A percentile compares a stretch with the other conserved stretches of the same genome.
Evolutionary conservation across 2,113 vertebrate genomes (phyloP).

Genomic region (Hippopotamus amphibius): DNA sequence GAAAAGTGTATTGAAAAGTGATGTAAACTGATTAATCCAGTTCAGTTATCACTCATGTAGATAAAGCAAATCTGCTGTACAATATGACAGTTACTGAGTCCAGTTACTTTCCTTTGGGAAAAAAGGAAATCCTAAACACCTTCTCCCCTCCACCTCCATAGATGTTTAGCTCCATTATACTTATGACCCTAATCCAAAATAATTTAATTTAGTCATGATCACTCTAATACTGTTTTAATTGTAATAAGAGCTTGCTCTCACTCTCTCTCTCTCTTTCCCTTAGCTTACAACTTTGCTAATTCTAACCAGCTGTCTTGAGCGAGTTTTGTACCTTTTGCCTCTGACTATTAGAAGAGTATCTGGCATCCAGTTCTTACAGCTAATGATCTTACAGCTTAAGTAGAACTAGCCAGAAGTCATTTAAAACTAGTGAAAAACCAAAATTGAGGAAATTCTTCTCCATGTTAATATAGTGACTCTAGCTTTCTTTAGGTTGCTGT

Average conservation of each 20-base stretch:
- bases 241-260: not conserved
- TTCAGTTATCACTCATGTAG: not conserved
- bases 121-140: not conserved
- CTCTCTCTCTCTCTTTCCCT: not conserved
- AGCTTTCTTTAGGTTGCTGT: not conserved
- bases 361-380: not conserved
- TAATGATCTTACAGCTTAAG: not conserved
- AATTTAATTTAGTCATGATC: not conserved
- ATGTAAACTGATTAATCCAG: not conserved
- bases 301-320: not conserved
- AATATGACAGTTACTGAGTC: not conserved
- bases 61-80: not conserved
- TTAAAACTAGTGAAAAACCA: slow-evolving; percentile 6
- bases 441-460: not conserved
- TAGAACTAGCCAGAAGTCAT: not conserved
- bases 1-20: not conserved
- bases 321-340: not conserved
- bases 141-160: not conserved
- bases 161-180: not conserved
- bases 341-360: slow-evolving; percentile 6
- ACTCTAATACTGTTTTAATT: not conserved
- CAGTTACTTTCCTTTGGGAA: not conserved
- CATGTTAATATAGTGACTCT: not conserved
- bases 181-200: not conserved
- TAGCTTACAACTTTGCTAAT: not conserved